Base-by-base conservation (phyloP, 2,888 invertebrate species). In the Formica aserva region DNA sequence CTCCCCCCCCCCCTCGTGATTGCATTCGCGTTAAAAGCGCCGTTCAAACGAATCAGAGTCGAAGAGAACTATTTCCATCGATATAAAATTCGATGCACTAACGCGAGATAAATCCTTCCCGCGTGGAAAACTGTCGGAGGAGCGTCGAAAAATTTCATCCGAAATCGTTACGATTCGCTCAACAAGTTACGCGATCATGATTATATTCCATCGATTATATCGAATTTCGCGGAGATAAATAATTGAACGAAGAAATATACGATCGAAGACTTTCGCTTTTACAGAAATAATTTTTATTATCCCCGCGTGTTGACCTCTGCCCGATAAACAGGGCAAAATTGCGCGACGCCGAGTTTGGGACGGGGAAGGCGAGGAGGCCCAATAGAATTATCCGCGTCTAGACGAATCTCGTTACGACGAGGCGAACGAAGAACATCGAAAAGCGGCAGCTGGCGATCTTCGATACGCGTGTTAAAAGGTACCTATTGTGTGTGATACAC, bases 11-110 rank as follows among this genome's bases (percentile, higher is more conserved):
- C 65, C 35, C 26, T 26, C 9, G 67, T 38, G 67, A 77, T 77
- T 67, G 77, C 77, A 77, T 77, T 77, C 77, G 57, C 57, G 55
- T 69, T 78, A 69, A 78, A 78, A 78, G 69, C 66, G 22, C 76
- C 66, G 48, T 65, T 38, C 32, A 41, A 66, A 67, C 76, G 38
- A 57, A 69, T 45, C 69, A 22, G 57, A 69, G 35, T 41, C 57
- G 45, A 65, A 52, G 35, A 15, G 67, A 38, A 67, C 67, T 38
- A n/a, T 77, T 77, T 38, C 22, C 29, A 48, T 11, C 78, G 57
- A n/a, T 78, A 60, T 60, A 45, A 45, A 52, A 69, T 41, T 41
- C 29, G 55, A 11, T 57, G 57, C 29, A 26, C 48, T 52, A 76
- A 76, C 77, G 45, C 45, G 71, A 32, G 78, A 22, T 71, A 78